Conservation (phyloP, 1,140 invertebrate species). For the Drepana arcuata region DNA sequence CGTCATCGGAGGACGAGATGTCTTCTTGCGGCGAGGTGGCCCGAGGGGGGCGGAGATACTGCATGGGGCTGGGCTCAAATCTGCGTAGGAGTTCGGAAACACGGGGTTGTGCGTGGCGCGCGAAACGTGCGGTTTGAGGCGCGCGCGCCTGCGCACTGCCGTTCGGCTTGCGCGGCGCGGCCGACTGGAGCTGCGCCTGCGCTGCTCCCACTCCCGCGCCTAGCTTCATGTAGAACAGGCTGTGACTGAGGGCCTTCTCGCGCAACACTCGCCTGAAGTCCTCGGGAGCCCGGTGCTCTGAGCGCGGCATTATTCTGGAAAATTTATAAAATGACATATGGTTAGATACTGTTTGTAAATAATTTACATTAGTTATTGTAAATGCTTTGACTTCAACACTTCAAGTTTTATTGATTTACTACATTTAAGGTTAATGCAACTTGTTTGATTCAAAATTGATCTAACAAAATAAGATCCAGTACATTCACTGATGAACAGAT, state of each 20-base stretch:
- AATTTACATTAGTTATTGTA: too few species aligned
- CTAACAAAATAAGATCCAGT: too few species aligned
- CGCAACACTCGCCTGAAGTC: constrained; percentile 63
- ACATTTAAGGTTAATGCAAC: too few species aligned
- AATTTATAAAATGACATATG: neutral
- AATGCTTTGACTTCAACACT: too few species aligned
- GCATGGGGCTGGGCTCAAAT: constrained; percentile 52
- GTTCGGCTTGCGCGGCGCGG: constrained; percentile 17
- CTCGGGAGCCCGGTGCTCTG: constrained; percentile 47
- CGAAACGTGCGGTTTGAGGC: constrained; percentile 39
- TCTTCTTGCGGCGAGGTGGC: constrained; percentile 45
- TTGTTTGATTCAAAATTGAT: too few species aligned
- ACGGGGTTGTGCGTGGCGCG: constrained; percentile 44
- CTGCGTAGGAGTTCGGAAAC: constrained; percentile 51
- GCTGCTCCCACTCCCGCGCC: constrained; percentile 39
- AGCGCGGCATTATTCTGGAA: constrained; percentile 52
- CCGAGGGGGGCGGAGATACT: constrained; percentile 55
- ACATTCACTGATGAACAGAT: too few species aligned
- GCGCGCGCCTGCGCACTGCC: constrained; percentile 42
- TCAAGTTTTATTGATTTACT: too few species aligned
- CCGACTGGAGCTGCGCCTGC: constrained; percentile 6
- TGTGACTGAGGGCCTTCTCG: constrained; percentile 65
- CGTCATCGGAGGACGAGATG: constrained; percentile 59
- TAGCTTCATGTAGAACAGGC: constrained; percentile 64
- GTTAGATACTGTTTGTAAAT: too few species aligned